Evolutionary conservation across 2,888 invertebrate genomes (phyloP).

Genomic region (Eristalis tenax): DNA sequence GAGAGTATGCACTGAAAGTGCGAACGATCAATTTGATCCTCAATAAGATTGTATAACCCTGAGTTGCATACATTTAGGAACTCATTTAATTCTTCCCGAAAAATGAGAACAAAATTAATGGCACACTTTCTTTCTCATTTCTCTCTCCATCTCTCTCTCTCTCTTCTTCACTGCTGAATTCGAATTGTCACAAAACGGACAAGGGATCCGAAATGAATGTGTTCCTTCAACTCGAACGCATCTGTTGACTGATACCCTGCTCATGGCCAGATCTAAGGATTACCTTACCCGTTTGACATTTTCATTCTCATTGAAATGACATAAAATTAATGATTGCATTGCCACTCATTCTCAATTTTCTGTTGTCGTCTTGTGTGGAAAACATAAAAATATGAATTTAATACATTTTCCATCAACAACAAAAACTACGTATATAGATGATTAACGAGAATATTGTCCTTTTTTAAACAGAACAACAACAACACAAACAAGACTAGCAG

Average conservation of each 20-base stretch:
- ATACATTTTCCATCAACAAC: slow-evolving; percentile 61
- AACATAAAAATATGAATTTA: slow-evolving; percentile 61
- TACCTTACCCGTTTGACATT: slow-evolving; percentile 59
- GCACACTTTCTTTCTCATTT: too few species aligned
- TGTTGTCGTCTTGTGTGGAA: slow-evolving; percentile 1
- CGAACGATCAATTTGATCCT: not conserved
- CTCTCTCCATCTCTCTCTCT: not conserved
- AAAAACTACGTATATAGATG: slow-evolving; percentile 55
- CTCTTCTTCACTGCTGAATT: not conserved
- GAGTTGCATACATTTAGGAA: not conserved
- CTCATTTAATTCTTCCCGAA: not conserved
- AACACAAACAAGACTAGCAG: slow-evolving; percentile 7
- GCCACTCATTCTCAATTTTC: slow-evolving; percentile 16
- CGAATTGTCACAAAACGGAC: slow-evolving; percentile 52
- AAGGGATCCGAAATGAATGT: slow-evolving; percentile 30
- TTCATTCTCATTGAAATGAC: slow-evolving; percentile 58
- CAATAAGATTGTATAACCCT: not conserved
- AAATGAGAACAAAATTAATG: not conserved
- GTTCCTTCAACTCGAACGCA: slow-evolving; percentile 25
- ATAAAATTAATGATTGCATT: slow-evolving; percentile 57
- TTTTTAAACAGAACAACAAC: slow-evolving; percentile 32
- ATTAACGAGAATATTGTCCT: slow-evolving; percentile 65
- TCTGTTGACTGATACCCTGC: slow-evolving; percentile 46
- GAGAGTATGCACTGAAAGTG: not conserved
- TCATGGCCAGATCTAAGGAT: slow-evolving; percentile 50